Conservation (phyloP, 2,797 vertebrate genomes). For the Argentina silus region DNA sequence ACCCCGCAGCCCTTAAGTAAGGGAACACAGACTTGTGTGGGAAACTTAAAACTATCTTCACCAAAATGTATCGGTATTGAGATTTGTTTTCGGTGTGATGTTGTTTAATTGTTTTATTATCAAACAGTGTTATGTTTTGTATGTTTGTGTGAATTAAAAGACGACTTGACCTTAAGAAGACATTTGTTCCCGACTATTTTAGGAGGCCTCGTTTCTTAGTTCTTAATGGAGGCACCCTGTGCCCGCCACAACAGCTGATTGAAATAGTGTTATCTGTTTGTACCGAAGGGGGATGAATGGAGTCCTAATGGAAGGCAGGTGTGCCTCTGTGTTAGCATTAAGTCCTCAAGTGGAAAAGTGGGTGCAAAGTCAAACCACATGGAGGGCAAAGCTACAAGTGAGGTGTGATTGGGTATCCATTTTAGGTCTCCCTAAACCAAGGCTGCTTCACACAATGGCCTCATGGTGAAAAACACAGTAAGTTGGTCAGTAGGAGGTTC, state of each 20-base stretch:
- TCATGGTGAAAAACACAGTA: neutral
- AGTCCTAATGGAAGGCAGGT: conserved; percentile 89
- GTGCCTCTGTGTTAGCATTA: conserved; percentile 88
- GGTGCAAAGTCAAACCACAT: conserved; percentile 99
- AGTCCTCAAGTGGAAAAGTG: conserved; percentile 92
- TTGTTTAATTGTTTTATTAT: too few relatives aligned
- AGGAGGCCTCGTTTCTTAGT: neutral
- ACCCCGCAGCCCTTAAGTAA: neutral
- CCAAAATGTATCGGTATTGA: too few relatives aligned
- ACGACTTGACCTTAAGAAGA: neutral
- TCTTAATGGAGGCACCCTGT: neutral
- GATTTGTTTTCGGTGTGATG: too few relatives aligned
- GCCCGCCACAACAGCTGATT: conserved; percentile 72
- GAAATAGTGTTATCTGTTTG: conserved; percentile 75
- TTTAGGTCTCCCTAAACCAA: conserved; percentile 41
- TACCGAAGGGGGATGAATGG: conserved; percentile 66
- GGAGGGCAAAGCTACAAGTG: conserved; percentile 80
- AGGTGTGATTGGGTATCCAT: conserved; percentile 81
- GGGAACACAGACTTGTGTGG: too few relatives aligned
- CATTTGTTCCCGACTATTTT: neutral
- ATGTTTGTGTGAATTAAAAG: neutral
- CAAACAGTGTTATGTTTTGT: too few relatives aligned
- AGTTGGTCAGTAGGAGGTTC: neutral
- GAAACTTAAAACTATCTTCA: too few relatives aligned
- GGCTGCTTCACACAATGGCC: conserved; percentile 18